These are phyloP conservation scores for Gryllus bimaculatus DNA, from an alignment of 1,140 invertebrate genomes.

Conservation along the genomic window DNA sequence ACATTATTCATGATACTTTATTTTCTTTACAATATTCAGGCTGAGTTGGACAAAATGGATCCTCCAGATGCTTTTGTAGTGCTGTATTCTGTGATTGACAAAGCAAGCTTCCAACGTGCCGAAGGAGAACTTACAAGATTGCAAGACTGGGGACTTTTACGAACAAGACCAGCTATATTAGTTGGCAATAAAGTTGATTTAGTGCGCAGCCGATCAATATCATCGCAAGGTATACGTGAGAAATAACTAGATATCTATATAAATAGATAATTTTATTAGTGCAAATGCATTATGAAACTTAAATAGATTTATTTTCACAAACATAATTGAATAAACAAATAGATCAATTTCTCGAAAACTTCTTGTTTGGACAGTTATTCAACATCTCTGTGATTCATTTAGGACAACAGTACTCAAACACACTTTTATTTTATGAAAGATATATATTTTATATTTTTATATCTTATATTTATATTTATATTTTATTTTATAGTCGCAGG, in stretches of 20 bases:
- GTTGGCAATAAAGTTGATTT: slow-evolving; percentile 94
- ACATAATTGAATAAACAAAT: too few species aligned
- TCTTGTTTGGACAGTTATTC: too few species aligned
- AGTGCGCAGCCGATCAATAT: slow-evolving; percentile 78
- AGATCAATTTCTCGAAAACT: too few species aligned
- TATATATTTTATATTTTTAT: too few species aligned
- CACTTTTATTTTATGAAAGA: too few species aligned
- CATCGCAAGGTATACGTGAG: slow-evolving; percentile 62
- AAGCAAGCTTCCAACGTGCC: slow-evolving; percentile 73
- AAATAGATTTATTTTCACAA: too few species aligned
- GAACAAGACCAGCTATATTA: slow-evolving; percentile 68
- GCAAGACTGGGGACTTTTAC: slow-evolving; percentile 62
- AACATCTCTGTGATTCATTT: too few species aligned
- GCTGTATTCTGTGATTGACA: slow-evolving; percentile 85
- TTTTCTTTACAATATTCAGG: slow-evolving; percentile 38
- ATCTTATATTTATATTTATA: too few species aligned
- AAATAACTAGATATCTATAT: not conserved
- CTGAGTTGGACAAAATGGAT: slow-evolving; percentile 58
- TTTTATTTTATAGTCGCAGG: not conserved
- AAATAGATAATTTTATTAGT: not conserved
- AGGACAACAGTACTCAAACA: too few species aligned
- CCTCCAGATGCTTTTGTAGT: slow-evolving; percentile 77
- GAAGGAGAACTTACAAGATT: slow-evolving; percentile 64
- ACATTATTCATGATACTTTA: too few species aligned
- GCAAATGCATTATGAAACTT: too few species aligned